Percentiles rank a stretch among this genome's conserved stretches.
phyloP scores from a whole-genome alignment of 2,888 invertebrate species.

The Troides helena region DNA sequence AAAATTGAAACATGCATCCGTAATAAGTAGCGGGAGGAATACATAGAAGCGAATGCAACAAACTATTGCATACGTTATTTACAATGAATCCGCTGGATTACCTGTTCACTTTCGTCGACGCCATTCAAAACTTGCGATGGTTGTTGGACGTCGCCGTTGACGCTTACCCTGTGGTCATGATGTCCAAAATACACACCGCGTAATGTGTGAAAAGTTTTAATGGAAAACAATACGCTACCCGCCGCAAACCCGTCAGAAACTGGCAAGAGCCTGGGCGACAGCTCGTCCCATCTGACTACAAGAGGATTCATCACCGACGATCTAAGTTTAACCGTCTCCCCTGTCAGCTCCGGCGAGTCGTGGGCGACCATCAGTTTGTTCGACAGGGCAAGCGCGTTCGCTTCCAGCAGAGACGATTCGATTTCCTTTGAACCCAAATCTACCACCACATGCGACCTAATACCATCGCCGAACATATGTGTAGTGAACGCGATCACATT shows the following conservation, averaged over 20 bases:
- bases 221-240: not conserved
- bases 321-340: constrained; percentile 4
- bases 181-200: constrained; percentile 64
- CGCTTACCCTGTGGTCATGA: constrained; percentile 58
- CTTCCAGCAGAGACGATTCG: constrained; percentile 7
- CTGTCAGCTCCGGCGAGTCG: constrained; percentile 39
- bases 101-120: constrained; percentile 49
- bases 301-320: constrained; percentile 9
- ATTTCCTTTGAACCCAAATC: constrained; percentile 14
- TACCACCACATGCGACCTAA: constrained; percentile 1
- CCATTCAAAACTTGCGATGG: constrained; percentile 64
- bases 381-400: not conserved
- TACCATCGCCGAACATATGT: not conserved
- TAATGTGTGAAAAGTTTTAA: constrained; percentile 31
- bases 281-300: not conserved
- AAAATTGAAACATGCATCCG: constrained; percentile 22
- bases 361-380: constrained; percentile 41
- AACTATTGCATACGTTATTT: not conserved
- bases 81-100: constrained; percentile 59
- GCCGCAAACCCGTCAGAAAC: not conserved
- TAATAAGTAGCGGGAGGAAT: constrained; percentile 2
- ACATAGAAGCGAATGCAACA: not conserved
- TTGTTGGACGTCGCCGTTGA: constrained; percentile 60
- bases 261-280: constrained; percentile 3
- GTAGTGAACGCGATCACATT: constrained; percentile 3